Evolutionary conservation across 2,797 vertebrate species (phyloP), one percentile per base, ranked within the genome.

Genomic region (Octomys mimax): DNA sequence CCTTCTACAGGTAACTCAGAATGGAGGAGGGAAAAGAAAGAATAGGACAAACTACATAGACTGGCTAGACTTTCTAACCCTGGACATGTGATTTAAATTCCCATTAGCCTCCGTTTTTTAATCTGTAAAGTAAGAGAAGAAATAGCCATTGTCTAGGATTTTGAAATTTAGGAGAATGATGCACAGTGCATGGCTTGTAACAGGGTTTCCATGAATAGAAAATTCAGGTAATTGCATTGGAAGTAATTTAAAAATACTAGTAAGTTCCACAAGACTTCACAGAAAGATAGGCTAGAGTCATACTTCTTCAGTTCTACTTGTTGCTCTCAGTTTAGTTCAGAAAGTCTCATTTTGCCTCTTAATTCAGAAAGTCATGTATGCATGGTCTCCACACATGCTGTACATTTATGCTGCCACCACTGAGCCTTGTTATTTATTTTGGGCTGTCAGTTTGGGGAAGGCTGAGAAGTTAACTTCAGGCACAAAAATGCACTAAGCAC

Each of bases 381-480:
- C 26, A 21, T 52, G 61, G 46, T 28, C 31, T 42, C 39, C 36
- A 28, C 57, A 71, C 2, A 31, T 0, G 11, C 57, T 64, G 1
- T 10, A 42, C 6, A 11, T 22, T 75, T 68, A 64, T 77, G 24
- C 49, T 52, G 26, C n/a, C 71, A 18, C 68, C 49, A 26, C 49
- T 16, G 59, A 22, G 31, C 36, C 92, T 89, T 62, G 70, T 57
- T n/a, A 12, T 57, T 64, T 70, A 7, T n/a, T 36, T 19, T 49
- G 39, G 71, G n/a, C 42, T 91, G 84, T 87, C 64, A 33, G 68
- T 87, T 87, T 82, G 13, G 36, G 61, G 42, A 92, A 82, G n/a
- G 46, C 6, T 18, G 57, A 89, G 46, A 84, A 39, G 5, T 83
- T 83, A 6, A 79, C 73, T 75, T 83, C 9, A 77, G 92, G 80